These are phyloP conservation scores for Hemicentrotus pulcherrimus DNA, from an alignment of 35 echinoderm and acorn worm species.

Conservation along the genomic window DNA sequence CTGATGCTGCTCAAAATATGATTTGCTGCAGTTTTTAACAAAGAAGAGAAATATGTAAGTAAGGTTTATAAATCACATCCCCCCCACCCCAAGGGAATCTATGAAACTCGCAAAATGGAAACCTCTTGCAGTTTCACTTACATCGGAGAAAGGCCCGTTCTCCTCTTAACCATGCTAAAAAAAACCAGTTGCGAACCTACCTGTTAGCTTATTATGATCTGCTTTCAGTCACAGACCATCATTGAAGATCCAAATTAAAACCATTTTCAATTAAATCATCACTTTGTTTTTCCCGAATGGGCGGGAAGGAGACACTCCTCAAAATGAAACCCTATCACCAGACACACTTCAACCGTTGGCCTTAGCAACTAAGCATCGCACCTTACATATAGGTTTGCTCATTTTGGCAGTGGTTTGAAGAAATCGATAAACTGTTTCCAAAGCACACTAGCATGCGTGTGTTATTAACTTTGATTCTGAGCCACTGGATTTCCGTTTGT, in stretches of 20 bases:
- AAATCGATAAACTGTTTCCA: not conserved
- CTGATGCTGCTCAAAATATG: no score
- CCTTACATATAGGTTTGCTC: not conserved
- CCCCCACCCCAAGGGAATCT: no score
- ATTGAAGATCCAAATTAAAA: not conserved
- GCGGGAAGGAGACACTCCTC: not conserved
- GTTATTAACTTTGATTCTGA: conserved; percentile 2
- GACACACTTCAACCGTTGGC: not conserved
- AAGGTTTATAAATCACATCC: no score
- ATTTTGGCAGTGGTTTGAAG: not conserved
- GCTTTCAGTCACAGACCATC: not conserved
- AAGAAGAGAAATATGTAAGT: no score
- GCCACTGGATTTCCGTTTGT: not conserved
- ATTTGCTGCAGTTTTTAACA: no score
- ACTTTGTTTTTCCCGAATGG: not conserved
- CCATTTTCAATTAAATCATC: not conserved
- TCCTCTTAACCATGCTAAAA: no score
- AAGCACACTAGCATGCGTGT: not conserved
- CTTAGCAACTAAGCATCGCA: not conserved
- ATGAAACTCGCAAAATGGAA: no score
- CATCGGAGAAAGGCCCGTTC: no score
- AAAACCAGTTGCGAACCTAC: no score
- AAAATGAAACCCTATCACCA: not conserved
- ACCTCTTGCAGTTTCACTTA: no score
- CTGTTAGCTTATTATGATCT: no score